Evolutionary conservation across 2,113 vertebrate genomes (phyloP).

Genomic region (Ophthalmolycus amberensis): DNA sequence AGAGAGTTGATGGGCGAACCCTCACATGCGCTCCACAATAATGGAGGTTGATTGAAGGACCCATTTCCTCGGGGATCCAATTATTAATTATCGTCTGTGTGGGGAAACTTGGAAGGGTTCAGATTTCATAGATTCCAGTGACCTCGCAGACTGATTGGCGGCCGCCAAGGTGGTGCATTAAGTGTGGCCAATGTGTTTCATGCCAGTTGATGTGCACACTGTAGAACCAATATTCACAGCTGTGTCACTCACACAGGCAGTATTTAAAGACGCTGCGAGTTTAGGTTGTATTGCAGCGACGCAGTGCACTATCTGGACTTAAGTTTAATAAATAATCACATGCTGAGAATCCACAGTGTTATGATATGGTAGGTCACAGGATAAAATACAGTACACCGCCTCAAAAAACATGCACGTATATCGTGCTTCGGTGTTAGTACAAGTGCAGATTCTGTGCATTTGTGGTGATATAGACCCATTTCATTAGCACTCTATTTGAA

Average conservation of each 20-base stretch:
- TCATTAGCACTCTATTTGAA: conserved; percentile 24
- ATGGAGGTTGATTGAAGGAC: conserved; percentile 64
- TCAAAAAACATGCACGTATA: neutral
- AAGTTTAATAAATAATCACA: neutral
- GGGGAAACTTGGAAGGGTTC: conserved; percentile 45
- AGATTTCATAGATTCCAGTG: conserved; percentile 56
- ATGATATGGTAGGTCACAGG: neutral
- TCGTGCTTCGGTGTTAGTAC: neutral
- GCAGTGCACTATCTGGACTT: neutral
- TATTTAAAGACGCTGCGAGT: neutral
- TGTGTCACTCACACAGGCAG: conserved; percentile 12
- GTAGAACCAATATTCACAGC: conserved; percentile 35
- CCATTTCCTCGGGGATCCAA: conserved; percentile 65
- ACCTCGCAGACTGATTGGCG: conserved; percentile 56
- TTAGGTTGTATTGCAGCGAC: neutral
- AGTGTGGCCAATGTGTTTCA: conserved; percentile 37
- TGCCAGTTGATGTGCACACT: conserved; percentile 54
- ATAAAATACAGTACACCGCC: neutral
- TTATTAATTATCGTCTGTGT: conserved; percentile 66
- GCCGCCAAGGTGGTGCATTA: conserved; percentile 39
- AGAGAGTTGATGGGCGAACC: conserved; percentile 37
- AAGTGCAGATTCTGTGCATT: conserved; percentile 6
- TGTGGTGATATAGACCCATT: conserved; percentile 16
- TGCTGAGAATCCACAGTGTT: neutral
- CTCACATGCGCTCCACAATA: conserved; percentile 25